A percentile compares a stretch with the other conserved stretches of the same genome.
These are phyloP conservation scores for Bettongia penicillata DNA, from an alignment of 2,113 vertebrate species.

Conservation along the genomic window DNA sequence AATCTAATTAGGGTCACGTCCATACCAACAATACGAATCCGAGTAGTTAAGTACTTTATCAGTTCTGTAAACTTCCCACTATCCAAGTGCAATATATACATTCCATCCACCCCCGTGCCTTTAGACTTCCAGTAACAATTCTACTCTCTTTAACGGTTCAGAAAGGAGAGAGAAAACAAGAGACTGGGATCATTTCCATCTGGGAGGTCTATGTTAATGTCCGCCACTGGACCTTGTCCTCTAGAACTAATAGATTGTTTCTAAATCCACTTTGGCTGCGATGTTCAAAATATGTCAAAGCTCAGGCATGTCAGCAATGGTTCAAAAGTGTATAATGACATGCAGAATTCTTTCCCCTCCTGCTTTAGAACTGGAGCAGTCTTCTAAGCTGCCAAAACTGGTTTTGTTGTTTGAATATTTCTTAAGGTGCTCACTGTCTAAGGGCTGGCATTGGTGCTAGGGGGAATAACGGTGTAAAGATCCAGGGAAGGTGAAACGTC, in stretches of 20 bases:
- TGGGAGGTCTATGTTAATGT: not conserved
- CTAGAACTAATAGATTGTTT: not conserved
- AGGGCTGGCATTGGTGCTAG: not conserved
- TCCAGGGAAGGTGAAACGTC: constrained; percentile 40
- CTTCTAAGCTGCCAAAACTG: constrained; percentile 49
- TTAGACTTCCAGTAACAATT: not conserved
- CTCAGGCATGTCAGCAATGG: not conserved
- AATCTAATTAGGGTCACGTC: not conserved
- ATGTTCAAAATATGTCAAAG: not conserved
- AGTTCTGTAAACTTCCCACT: not conserved
- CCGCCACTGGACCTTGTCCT: not conserved
- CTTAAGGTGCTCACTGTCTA: constrained; percentile 24
- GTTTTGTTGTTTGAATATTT: constrained; percentile 47
- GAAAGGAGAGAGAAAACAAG: not conserved
- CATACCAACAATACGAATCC: not conserved
- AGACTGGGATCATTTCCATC: not conserved
- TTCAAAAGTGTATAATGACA: not conserved
- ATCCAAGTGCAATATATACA: not conserved
- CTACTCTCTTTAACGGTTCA: not conserved
- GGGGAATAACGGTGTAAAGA: constrained; percentile 32
- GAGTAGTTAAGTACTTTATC: not conserved
- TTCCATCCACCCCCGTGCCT: not conserved
- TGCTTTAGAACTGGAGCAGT: constrained; percentile 54
- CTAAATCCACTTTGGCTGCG: not conserved
- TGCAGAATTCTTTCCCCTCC: constrained; percentile 25